Evolutionary conservation across 1,140 invertebrate genomes (phyloP).

Genomic region (Oedothorax gibbosus): DNA sequence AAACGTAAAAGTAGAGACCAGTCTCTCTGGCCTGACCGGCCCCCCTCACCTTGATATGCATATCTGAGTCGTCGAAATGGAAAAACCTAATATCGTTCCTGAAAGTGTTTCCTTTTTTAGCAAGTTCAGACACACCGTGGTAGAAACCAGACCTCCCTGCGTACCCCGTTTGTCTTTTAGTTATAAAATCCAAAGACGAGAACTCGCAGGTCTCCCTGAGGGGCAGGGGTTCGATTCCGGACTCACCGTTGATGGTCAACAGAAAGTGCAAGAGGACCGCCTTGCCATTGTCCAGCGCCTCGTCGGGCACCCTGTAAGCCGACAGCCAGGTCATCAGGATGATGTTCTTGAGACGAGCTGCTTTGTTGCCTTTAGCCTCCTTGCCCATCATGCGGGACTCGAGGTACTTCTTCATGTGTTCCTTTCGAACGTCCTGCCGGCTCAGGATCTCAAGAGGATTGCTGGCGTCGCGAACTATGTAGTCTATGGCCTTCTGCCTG

Average conservation of each 20-base stretch:
- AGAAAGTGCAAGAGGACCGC: constrained; percentile 47
- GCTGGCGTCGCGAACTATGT: constrained; percentile 47
- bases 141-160: constrained; percentile 51
- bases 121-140: constrained; percentile 44
- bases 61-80: constrained; percentile 54
- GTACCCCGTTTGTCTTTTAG: constrained; percentile 37
- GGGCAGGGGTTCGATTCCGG: constrained; percentile 38
- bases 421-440: constrained; percentile 49
- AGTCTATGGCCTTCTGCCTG: constrained; percentile 52
- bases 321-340: constrained; percentile 53
- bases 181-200: constrained; percentile 47
- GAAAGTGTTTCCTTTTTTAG: constrained; percentile 49
- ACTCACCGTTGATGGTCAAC: constrained; percentile 48
- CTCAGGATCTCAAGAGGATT: constrained; percentile 52
- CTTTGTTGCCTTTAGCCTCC: constrained; percentile 51
- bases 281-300: constrained; percentile 50
- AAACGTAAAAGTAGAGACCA: constrained; percentile 44
- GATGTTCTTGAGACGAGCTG: constrained; percentile 48
- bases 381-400: constrained; percentile 57
- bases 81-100: constrained; percentile 56
- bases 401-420: constrained; percentile 57
- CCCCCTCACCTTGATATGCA: constrained; percentile 49
- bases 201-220: constrained; percentile 51
- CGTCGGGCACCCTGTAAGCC: constrained; percentile 50
- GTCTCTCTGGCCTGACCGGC: constrained; percentile 40